Base-by-base conservation (phyloP, 2,113 vertebrate genomes). In the Misgurnus anguillicaudatus region DNA sequence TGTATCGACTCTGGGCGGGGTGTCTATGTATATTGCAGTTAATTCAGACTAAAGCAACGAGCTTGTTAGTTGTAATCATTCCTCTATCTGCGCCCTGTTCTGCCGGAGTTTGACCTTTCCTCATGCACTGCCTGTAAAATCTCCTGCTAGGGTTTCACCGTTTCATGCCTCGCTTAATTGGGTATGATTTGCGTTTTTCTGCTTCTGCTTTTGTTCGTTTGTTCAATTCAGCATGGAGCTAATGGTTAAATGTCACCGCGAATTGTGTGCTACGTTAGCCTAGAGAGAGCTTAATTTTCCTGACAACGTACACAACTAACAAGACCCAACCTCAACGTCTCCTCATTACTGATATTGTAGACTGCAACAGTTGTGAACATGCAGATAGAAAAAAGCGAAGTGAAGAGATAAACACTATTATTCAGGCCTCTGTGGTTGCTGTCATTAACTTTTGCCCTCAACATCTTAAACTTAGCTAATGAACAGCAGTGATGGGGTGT, bases 151-250 rank as follows among this genome's bases (percentile, higher is more conserved):
- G 88, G 91, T 89, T 90, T 87, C 85, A 83, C 85, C 48, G 85
- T 97, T 96, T 97, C 93, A 96, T 95, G 90, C 92, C 86, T 92
- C 92, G 68, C 84, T 93, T 98, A 97, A 97, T 97, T 98, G 95
- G 95, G 88, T 90, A 89, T 89, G 89, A 90, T 92, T 92, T 92
- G 88, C 88, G 87, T 88, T 87, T 87, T 88, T 90, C 21, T 55
- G 65, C 87, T 88, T 90, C 88, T 89, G 90, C 88, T 88, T 92
- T 89, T 87, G 87, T 80, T 90, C 81, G 79, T 87, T 91, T 83
- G 87, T 94, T 80, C 90, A 90, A 93, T 86, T 91, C 85, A 85
- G 90, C 87, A 85, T 84, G 87, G 79, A 89, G 91, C 89, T 92
- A 92, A 93, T 90, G 89, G 92, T 60, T 91, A 98, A 99, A 97